Base-by-base conservation (phyloP, 2,113 vertebrate species). In the Egretta garzetta region DNA sequence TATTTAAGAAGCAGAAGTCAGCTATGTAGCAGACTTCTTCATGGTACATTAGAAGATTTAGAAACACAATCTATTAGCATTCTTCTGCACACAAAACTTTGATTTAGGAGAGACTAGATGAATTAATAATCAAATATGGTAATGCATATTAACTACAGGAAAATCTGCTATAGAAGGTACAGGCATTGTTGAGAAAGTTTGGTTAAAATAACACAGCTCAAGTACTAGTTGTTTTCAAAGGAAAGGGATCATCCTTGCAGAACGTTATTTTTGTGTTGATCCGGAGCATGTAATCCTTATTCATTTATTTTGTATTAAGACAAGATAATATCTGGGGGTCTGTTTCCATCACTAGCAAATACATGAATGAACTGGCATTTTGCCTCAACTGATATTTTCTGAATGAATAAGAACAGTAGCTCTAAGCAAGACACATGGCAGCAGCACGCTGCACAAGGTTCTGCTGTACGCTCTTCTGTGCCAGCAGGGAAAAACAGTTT, bases 51-150 rank as follows among this genome's bases (percentile, higher is more conserved):
- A 97, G 62, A 95, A 93, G 73, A 96, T 80, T 72, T 82, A 92
- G 77, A 86, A 95, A 73, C 50, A 97, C 94, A 96, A 80, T 81
- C 26, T 72, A 97, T 98, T 97, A 97, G 72, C 74, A 97, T 98
- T 98, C 97, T 90, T 93, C 84, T 73, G 83, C 79, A 96, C 43
- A 86, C 30, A 95, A 87, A 95, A 91, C 50, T 76, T 72, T 97
- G 96, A 96, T 97, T 98, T 97, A 97, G 63, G 52, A 93, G 74
- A 91, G 62, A 88, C 89, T 73, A 89, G 66, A 86, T 91, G 56
- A 98, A 98, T 97, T 97, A 98, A 98, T 96, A 96, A 93, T 49
- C 64, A 97, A 93, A 62, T 62, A 93, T 50, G 66, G 85, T 90
- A 86, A 88, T 94, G 94, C 91, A 97, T 98, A 95, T 97, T 97